These are phyloP conservation scores for Grallaria varia DNA, from an alignment of 2,113 vertebrate genomes.

Conservation along the genomic window DNA sequence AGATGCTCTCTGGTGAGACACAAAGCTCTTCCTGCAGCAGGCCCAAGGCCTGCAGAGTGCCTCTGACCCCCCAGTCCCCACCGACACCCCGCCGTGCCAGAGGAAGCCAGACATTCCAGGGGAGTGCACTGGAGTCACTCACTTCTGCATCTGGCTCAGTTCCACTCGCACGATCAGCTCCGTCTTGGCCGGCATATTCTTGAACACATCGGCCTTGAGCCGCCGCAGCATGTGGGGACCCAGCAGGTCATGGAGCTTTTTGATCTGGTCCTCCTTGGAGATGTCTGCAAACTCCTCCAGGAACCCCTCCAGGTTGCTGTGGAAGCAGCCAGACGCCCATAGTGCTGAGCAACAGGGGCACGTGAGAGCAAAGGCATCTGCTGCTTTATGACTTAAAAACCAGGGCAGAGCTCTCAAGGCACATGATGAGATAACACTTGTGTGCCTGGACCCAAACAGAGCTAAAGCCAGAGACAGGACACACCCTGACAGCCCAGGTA, in stretches of 20 bases:
- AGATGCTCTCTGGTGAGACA: neutral
- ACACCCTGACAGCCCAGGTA: accelerated
- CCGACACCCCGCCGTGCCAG: accelerated
- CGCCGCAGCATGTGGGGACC: constrained; percentile 96
- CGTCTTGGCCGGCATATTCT: constrained; percentile 98
- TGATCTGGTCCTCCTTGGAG: constrained; percentile 99
- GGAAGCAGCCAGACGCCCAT: neutral
- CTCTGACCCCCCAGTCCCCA: neutral
- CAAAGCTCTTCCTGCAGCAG: neutral
- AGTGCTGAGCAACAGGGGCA: neutral
- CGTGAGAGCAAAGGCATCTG: accelerated
- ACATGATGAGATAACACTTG: accelerated
- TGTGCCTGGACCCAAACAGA: neutral
- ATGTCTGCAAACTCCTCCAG: constrained; percentile 99
- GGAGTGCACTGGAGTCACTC: neutral
- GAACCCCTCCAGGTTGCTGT: constrained; percentile 97
- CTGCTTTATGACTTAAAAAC: neutral
- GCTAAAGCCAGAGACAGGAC: neutral
- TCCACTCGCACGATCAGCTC: constrained; percentile 96
- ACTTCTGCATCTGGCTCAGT: constrained; percentile 99
- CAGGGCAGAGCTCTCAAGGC: neutral
- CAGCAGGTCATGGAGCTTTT: constrained; percentile 94
- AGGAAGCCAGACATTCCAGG: neutral
- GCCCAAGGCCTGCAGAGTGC: neutral
- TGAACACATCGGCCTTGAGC: constrained; percentile 95